phyloP scores from a whole-genome alignment of 2,888 invertebrate genomes.

The Oxystoma pomonae region DNA sequence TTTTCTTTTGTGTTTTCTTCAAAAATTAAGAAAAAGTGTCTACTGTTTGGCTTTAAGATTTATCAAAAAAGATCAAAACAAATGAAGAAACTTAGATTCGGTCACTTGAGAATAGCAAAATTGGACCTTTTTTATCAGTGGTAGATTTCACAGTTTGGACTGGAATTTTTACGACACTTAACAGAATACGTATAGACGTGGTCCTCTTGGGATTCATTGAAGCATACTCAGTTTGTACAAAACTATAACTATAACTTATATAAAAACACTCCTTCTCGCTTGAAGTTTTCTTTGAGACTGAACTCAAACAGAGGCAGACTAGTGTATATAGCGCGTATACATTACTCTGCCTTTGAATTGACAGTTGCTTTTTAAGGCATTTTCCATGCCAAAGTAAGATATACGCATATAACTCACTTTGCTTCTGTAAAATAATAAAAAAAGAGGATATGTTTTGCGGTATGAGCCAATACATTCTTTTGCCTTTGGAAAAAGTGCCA shows the following conservation, averaged over 20 bases:
- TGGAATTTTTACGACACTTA: too few species aligned
- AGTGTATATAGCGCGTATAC: not conserved
- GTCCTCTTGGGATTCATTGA: not conserved
- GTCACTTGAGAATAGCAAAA: too few species aligned
- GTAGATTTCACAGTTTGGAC: too few species aligned
- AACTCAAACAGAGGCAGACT: not conserved
- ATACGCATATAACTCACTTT: not conserved
- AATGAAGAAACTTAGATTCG: too few species aligned
- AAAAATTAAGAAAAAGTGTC: too few species aligned
- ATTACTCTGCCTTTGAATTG: not conserved
- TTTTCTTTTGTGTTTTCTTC: too few species aligned
- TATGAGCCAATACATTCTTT: slow-evolving; percentile 1
- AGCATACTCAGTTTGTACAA: too few species aligned
- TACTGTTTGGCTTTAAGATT: too few species aligned
- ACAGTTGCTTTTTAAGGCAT: not conserved
- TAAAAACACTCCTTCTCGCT: not conserved
- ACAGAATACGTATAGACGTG: not conserved
- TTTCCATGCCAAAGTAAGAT: not conserved
- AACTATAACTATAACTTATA: not conserved
- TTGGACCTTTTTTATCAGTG: too few species aligned
- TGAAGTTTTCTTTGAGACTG: not conserved
- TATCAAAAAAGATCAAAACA: too few species aligned
- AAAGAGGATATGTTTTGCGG: not conserved
- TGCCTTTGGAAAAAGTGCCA: slow-evolving; percentile 14
- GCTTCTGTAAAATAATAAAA: not conserved